Evolutionary conservation across 92 coral and sea anemone genomes (phyloP), one percentile per base, ranked within the genome.

Genomic region (Phenganax marumi): DNA sequence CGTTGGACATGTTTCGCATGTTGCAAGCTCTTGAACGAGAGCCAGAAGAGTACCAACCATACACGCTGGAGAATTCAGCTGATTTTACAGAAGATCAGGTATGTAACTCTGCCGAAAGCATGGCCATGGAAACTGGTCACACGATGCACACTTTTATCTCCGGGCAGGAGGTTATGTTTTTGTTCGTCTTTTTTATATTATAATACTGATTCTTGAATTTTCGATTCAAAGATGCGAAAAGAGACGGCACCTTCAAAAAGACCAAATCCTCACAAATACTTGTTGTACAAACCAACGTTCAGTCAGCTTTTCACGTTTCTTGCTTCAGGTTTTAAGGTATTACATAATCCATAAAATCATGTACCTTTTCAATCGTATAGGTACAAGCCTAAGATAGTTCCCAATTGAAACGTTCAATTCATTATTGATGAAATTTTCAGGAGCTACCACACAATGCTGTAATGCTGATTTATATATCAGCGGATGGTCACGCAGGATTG

Each of bases 1-100:
- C 98, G 0, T 68, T 95, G 85, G 98, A 95, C 91, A 95, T 95
- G 98, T 95, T 95, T 84, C 98, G 97, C 3, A 95, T 95, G 97
- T 89, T 95, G 19, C 98, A 95, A 85, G 97, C 93, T 24, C 76
- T 95, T 43, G 98, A 95, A 54, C 84, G 97, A 74, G 98, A 95
- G 77, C 98, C 97, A 2, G 93, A 91, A 68, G 92, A 89, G 17
- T 87, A 84, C 43, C 89, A 92, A 53, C 91, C 97, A n/a, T 88
- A 90, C 8, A 85, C 96, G 8, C 90, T 95, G 71, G 88, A 86
- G 52, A 91, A 97, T 50, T 84, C 94, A 13, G 75, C 90, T 10
- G 88, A 94, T n/a, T 82, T 85, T 51, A 75, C 82, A 13, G 69
- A 50, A 25, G 58, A 86, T 61, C 81, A 76, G 63, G 64, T 50